Evolutionary conservation across 2,888 invertebrate species (phyloP), one percentile per base, ranked within the genome.

Genomic region (Callyntrura guangdongensis): DNA sequence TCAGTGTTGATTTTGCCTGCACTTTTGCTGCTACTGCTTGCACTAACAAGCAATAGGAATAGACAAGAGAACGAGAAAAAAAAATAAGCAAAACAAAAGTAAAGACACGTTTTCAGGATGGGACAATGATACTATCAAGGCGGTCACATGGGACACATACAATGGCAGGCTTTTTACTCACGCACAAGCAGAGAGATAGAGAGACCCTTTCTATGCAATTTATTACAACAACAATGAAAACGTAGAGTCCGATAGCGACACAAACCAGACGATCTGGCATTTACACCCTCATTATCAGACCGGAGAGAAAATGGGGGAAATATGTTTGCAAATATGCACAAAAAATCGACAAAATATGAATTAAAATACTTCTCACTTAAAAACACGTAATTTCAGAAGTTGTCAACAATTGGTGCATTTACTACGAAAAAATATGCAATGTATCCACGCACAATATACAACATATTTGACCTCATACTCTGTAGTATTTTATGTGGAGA

Each of bases 1-100:
- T 53, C 36, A 36, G 2, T 69, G 69, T 49, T 74, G 74, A 49
- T 74, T 49, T 49, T 74, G 20, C 20, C 20, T 74, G 47, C 74
- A 74, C 74, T 49, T 27, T 2, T 8, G 3, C 59, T 17, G 36
- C 59, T 59, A 2, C n/a, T 17, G 3, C 61, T 20, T 61, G 61
- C 22, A 64, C 64, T 11, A 25, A 14, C 14, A 67, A 67, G 4
- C 22, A 59, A 0, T 59, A 3, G n/a, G 59, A 59, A 22, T 53
- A 47, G 47, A 47, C n/a, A 36, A 36, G 20, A 17, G 17, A 27
- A 67, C 27, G 25, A 27, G 12, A 67, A n/a, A 14, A 36, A 36
- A 36, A 36, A 5, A 22, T n/a, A 17, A 6, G 22, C 6, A 22
- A 61, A 36, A 36, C 36, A 36, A 20, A 59, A 59, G 61, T 14